These are phyloP conservation scores for Protosalanx chinensis DNA, from an alignment of 2,797 vertebrate species.

Conservation along the genomic window DNA sequence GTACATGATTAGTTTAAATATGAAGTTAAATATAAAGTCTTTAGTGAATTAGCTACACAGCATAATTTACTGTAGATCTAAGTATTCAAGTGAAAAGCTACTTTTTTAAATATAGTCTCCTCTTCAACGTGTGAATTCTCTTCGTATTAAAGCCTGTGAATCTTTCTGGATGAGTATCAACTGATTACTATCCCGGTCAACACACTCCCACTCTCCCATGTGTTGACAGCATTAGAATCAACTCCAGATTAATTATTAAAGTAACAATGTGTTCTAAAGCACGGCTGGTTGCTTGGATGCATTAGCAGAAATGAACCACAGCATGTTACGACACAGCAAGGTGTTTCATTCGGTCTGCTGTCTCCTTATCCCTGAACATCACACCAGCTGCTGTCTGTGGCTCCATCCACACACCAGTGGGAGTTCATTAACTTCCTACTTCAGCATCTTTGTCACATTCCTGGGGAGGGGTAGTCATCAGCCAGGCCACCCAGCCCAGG, in stretches of 20 bases:
- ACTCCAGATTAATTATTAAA: neutral
- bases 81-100: too few relatives aligned
- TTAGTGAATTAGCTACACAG: too few relatives aligned
- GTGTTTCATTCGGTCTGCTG: constrained; percentile 32
- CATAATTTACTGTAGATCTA: too few relatives aligned
- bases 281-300: neutral
- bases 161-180: neutral
- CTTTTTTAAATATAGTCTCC: neutral
- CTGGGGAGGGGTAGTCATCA: constrained; percentile 51
- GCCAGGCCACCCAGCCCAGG: constrained; percentile 39
- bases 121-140: neutral
- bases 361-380: too few relatives aligned
- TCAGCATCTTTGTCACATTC: constrained; percentile 37
- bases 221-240: neutral
- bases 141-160: neutral
- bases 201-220: neutral
- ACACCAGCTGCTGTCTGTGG: constrained; percentile 8
- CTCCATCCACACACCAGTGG: constrained; percentile 37
- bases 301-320: constrained; percentile 6
- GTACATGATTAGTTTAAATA: too few relatives aligned
- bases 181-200: neutral
- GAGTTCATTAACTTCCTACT: constrained; percentile 54
- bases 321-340: constrained; percentile 14
- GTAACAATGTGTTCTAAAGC: neutral
- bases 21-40: too few relatives aligned